These are phyloP conservation scores for Lycaon pictus DNA, from an alignment of 2,113 vertebrate genomes.

Conservation along the genomic window DNA sequence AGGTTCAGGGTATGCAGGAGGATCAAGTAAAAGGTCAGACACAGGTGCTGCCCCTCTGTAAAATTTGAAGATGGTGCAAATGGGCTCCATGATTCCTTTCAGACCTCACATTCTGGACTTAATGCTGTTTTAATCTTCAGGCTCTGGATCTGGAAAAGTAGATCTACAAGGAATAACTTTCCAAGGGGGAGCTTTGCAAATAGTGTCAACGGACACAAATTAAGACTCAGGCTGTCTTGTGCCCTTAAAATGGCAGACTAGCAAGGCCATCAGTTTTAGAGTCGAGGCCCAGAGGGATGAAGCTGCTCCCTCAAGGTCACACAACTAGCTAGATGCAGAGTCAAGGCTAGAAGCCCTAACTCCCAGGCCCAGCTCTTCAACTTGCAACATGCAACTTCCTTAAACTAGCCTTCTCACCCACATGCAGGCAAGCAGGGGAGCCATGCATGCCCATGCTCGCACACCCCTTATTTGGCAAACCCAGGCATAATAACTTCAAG, in stretches of 20 bases:
- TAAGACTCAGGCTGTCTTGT: not conserved
- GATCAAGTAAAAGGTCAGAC: not conserved
- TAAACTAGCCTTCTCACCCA: not conserved
- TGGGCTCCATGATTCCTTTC: not conserved
- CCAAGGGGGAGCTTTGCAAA: not conserved
- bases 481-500: not conserved
- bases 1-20: not conserved
- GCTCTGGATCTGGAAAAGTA: not conserved
- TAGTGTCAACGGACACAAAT: not conserved
- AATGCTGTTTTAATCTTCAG: not conserved
- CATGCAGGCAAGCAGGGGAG: not conserved
- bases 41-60: not conserved
- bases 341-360: not conserved
- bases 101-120: not conserved
- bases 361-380: not conserved
- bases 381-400: rapidly evolving
- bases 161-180: not conserved
- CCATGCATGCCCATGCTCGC: not conserved
- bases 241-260: not conserved
- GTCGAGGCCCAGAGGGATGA: not conserved
- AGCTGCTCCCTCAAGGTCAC: not conserved
- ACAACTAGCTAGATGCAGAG: not conserved
- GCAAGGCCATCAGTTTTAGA: not conserved
- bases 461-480: constrained; percentile 46
- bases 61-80: not conserved